A percentile compares a stretch with the other conserved stretches of the same genome.
Conservation (phyloP, 2,888 invertebrate species). For the Helleia helle region DNA sequence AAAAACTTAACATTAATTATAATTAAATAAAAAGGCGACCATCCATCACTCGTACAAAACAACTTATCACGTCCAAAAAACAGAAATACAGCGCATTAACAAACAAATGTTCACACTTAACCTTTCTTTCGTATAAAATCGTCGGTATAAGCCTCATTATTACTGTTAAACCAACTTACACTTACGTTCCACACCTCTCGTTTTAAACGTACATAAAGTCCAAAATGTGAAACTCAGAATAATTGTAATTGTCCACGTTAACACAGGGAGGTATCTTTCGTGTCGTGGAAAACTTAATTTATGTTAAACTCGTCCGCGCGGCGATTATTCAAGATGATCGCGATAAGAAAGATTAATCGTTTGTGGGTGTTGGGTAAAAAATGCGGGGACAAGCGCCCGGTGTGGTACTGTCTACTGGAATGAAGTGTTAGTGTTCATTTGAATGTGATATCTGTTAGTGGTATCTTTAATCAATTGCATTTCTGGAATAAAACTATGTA, state of each 20-base stretch:
- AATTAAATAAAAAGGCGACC: slow-evolving; percentile 21
- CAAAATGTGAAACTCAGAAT: slow-evolving; percentile 19
- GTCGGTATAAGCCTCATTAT: slow-evolving; percentile 63
- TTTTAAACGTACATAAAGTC: slow-evolving; percentile 23
- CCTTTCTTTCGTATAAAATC: slow-evolving; percentile 64
- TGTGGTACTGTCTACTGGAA: slow-evolving; percentile 43
- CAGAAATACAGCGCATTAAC: slow-evolving; percentile 64
- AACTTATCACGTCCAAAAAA: slow-evolving; percentile 56
- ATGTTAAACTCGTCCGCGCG: slow-evolving; percentile 66
- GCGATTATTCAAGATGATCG: slow-evolving; percentile 65
- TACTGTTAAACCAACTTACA: slow-evolving; percentile 31
- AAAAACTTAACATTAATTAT: slow-evolving; percentile 17
- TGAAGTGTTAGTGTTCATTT: slow-evolving; percentile 18
- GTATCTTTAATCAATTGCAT: no score
- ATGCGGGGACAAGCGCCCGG: slow-evolving; percentile 48
- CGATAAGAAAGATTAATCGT: slow-evolving; percentile 69
- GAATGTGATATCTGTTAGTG: no score
- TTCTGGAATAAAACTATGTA: no score
- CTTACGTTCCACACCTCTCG: slow-evolving; percentile 12
- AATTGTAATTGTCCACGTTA: slow-evolving; percentile 32
- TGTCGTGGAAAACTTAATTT: slow-evolving; percentile 72
- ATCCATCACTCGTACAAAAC: slow-evolving; percentile 54
- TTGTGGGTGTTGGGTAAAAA: slow-evolving; percentile 31
- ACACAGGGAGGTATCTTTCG: slow-evolving; percentile 60
- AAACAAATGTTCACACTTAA: slow-evolving; percentile 74